Percentiles rank a stretch among this genome's conserved stretches.
These are phyloP conservation scores for Aethes cnicana DNA, from an alignment of 2,888 invertebrate species.

Conservation along the genomic window DNA sequence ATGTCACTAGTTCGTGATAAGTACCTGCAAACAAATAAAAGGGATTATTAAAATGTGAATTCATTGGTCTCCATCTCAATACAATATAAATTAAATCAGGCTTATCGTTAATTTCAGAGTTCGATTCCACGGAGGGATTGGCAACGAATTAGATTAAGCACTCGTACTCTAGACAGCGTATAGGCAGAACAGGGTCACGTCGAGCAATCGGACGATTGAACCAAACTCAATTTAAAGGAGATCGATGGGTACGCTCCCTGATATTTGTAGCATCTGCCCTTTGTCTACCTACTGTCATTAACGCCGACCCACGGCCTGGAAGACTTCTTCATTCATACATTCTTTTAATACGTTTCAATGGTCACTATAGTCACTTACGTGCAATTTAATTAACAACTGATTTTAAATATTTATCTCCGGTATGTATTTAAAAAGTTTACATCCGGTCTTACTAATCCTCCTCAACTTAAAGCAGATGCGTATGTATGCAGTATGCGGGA, in stretches of 20 bases:
- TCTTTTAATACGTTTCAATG: too few relatives aligned
- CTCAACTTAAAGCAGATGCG: slow-evolving; percentile 1
- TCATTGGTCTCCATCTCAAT: too few relatives aligned
- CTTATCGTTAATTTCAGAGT: slow-evolving; percentile 31
- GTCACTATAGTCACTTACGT: too few relatives aligned
- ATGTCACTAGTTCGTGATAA: slow-evolving; percentile 46
- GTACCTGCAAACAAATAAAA: slow-evolving; percentile 52
- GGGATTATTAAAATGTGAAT: slow-evolving; percentile 33
- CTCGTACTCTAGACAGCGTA: slow-evolving; percentile 32
- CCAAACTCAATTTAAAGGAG: slow-evolving; percentile 47
- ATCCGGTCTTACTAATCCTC: slow-evolving; percentile 2
- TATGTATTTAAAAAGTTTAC: slow-evolving; percentile 2
- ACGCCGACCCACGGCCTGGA: slow-evolving; percentile 30
- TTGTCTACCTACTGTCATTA: slow-evolving; percentile 39
- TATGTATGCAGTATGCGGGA: slow-evolving; percentile 11
- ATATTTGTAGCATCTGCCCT: slow-evolving; percentile 41
- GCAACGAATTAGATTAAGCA: slow-evolving; percentile 40
- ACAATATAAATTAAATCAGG: slow-evolving; percentile 20
- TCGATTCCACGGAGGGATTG: slow-evolving; percentile 38
- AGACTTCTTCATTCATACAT: too few relatives aligned
- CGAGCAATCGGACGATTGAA: slow-evolving; percentile 40
- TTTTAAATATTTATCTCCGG: too few relatives aligned
- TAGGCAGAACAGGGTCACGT: slow-evolving; percentile 32
- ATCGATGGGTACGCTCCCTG: slow-evolving; percentile 35
- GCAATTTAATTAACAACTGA: too few relatives aligned